These are phyloP conservation scores for Synergus umbraculus DNA, from an alignment of 2,888 invertebrate genomes.

Conservation along the genomic window DNA sequence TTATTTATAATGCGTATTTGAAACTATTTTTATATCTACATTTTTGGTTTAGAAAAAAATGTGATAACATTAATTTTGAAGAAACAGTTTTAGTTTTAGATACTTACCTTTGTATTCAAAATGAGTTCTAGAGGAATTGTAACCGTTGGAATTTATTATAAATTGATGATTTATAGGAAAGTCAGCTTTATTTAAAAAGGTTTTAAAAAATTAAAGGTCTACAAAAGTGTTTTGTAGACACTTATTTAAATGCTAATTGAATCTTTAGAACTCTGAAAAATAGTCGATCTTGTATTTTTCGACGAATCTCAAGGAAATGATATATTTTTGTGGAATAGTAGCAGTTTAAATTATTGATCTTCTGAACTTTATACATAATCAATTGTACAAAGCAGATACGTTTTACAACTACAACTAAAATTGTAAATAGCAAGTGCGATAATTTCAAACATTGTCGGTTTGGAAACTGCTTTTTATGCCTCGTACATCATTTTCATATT, in stretches of 20 bases:
- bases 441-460: slow-evolving; percentile 31
- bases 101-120: no score
- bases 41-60: neutral
- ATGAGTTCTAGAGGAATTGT: no score
- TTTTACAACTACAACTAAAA: neutral
- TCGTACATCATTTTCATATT: slow-evolving; percentile 40
- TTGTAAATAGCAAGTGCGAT: slow-evolving; percentile 33
- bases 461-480: slow-evolving; percentile 23
- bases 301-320: slow-evolving; percentile 5
- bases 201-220: no score
- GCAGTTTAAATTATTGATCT: neutral
- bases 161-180: neutral
- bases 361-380: neutral
- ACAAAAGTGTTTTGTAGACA: neutral
- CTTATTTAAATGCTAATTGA: neutral
- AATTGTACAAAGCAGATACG: slow-evolving; percentile 8
- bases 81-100: no score
- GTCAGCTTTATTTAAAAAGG: no score
- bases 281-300: neutral
- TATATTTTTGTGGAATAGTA: neutral
- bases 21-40: neutral
- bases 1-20: neutral
- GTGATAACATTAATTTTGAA: no score
- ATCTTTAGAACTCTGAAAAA: neutral
- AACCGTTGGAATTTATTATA: neutral